A percentile compares a stretch with the other conserved stretches of the same genome.
These are phyloP conservation scores for Diabrotica undecimpunctata DNA, from an alignment of 1,140 invertebrate species.

Conservation along the genomic window DNA sequence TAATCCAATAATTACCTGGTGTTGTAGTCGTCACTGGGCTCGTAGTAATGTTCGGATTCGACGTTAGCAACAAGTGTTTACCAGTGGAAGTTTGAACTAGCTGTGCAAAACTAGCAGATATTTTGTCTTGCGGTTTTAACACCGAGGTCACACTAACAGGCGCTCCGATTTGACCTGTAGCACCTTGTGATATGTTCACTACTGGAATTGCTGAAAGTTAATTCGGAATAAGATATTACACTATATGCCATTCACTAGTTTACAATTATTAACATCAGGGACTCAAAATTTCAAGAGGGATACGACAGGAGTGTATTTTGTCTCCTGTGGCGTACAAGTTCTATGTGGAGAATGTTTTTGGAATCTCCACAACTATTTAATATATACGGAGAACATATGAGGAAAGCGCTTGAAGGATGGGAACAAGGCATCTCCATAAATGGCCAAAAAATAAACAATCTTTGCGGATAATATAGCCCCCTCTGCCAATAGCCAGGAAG, in stretches of 20 bases:
- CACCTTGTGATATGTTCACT: conserved; percentile 46
- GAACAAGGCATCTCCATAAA: no score
- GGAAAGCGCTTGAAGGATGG: no score
- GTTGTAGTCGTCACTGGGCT: conserved; percentile 39
- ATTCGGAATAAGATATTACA: neutral
- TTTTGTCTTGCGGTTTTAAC: conserved; percentile 41
- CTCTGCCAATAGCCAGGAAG: no score
- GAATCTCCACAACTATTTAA: no score
- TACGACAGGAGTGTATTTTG: no score
- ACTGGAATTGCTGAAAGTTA: conserved; percentile 51
- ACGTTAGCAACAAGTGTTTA: conserved; percentile 61
- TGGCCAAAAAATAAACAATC: no score
- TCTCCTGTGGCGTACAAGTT: no score
- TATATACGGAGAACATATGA: no score
- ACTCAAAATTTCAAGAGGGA: no score
- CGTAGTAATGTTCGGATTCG: conserved; percentile 39
- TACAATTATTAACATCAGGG: neutral
- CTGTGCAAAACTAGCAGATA: conserved; percentile 52
- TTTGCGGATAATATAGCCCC: no score
- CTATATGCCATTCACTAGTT: no score
- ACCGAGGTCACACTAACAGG: conserved; percentile 50
- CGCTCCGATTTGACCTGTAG: conserved; percentile 42
- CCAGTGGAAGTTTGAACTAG: conserved; percentile 68
- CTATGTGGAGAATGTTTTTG: no score
- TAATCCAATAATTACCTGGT: conserved; percentile 29